phyloP scores from a whole-genome alignment of 2,888 invertebrate species.

The Parnassius orleans region DNA sequence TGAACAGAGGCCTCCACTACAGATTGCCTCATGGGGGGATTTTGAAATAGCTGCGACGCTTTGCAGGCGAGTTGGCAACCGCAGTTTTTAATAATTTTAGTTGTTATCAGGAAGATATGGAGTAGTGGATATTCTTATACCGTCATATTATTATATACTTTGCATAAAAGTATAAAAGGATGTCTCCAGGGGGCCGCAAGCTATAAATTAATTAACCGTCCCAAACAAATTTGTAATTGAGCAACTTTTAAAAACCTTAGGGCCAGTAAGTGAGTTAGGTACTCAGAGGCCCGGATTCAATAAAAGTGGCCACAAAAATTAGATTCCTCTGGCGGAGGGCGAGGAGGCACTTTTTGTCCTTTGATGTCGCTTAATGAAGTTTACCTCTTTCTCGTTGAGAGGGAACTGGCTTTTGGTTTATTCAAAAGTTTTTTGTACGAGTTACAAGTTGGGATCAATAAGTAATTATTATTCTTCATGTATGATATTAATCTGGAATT shows the following conservation, averaged over 20 bases:
- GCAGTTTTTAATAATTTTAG: no score
- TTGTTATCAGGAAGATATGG: no score
- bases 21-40: no score
- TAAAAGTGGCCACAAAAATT: constrained; percentile 67
- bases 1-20: no score
- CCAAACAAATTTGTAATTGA: constrained; percentile 40
- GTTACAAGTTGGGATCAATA: no score
- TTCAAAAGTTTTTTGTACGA: constrained; percentile 12
- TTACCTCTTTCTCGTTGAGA: constrained; percentile 46
- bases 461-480: no score
- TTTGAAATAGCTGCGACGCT: no score
- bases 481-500: no score
- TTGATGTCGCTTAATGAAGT: constrained; percentile 61
- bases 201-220: constrained; percentile 44
- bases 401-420: neutral
- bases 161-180: constrained; percentile 8
- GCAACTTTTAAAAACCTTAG: constrained; percentile 58
- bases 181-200: constrained; percentile 3
- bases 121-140: no score
- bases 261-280: constrained; percentile 47
- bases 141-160: no score
- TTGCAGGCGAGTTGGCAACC: no score
- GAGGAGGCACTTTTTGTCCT: constrained; percentile 50
- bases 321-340: constrained; percentile 50
- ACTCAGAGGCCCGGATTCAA: constrained; percentile 41